Conservation (phyloP, 92 coral and sea anemone genomes). For the Meandrina meandrites region DNA sequence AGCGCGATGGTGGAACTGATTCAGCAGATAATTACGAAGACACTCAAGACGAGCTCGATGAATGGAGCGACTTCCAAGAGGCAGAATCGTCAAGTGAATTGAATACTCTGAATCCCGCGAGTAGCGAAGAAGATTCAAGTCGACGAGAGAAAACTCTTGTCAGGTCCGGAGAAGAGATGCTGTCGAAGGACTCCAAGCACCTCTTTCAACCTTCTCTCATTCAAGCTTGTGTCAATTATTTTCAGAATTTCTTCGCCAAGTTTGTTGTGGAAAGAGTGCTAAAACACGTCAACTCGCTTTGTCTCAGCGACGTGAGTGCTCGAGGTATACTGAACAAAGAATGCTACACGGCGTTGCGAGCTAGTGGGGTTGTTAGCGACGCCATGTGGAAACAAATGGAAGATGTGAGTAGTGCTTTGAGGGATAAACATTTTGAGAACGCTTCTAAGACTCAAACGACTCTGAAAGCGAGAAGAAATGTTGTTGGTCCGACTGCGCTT, state of each 20-base stretch:
- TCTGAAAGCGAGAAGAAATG: constrained; percentile 32
- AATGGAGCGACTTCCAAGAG: constrained; percentile 64
- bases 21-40: constrained; percentile 18
- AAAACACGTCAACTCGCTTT: constrained; percentile 20
- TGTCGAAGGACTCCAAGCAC: constrained; percentile 14
- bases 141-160: not conserved
- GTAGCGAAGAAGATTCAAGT: constrained; percentile 4
- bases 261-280: constrained; percentile 78
- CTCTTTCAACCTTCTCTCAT: constrained; percentile 79
- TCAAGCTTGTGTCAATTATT: constrained; percentile 77
- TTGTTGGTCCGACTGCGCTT: constrained; percentile 15
- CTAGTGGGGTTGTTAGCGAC: constrained; percentile 20
- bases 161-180: not conserved
- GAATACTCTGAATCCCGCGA: not conserved
- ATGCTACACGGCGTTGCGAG: constrained; percentile 41
- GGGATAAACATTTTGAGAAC: not conserved
- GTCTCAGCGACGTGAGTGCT: not conserved
- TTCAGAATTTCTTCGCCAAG: constrained; percentile 78
- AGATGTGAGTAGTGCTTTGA: not conserved
- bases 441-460: not conserved
- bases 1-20: not conserved
- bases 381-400: constrained; percentile 31
- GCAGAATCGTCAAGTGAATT: not conserved
- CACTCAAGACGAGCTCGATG: constrained; percentile 46
- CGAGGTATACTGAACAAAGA: constrained; percentile 18